Evolutionary conservation across 2,113 vertebrate species (phyloP).

Genomic region (Chunga burmeisteri): DNA sequence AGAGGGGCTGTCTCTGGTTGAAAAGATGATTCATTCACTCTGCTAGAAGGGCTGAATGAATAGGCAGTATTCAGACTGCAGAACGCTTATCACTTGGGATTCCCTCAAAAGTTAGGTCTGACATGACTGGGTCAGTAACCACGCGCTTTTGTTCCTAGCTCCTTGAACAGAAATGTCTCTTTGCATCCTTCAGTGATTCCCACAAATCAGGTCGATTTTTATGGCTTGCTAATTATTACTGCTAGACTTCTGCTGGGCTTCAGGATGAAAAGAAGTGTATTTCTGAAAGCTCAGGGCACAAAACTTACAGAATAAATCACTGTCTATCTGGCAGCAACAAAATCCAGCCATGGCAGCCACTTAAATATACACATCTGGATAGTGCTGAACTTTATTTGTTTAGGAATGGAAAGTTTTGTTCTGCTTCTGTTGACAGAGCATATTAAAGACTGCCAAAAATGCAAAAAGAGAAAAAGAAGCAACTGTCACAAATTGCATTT

Average conservation of each 20-base stretch:
- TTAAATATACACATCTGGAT: background rate
- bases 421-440: background rate
- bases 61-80: slow-evolving; percentile 39
- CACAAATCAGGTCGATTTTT: slow-evolving; percentile 66
- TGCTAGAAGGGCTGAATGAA: slow-evolving; percentile 47
- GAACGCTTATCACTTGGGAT: slow-evolving; percentile 60
- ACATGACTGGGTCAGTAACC: slow-evolving; percentile 65
- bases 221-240: slow-evolving; percentile 62
- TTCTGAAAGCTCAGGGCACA: slow-evolving; percentile 35
- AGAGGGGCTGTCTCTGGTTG: slow-evolving; percentile 48
- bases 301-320: slow-evolving; percentile 53
- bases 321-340: background rate
- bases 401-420: background rate
- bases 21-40: slow-evolving; percentile 56
- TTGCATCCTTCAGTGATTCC: slow-evolving; percentile 43
- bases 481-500: background rate
- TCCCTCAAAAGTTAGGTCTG: slow-evolving; percentile 62
- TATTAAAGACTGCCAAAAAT: background rate
- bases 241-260: slow-evolving; percentile 50
- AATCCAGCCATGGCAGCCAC: background rate
- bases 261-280: background rate
- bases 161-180: slow-evolving; percentile 51
- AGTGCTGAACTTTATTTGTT: background rate
- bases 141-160: slow-evolving; percentile 17
- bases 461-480: background rate